phyloP scores from a whole-genome alignment of 2,113 vertebrate species.

The Phaethon lepturus region DNA sequence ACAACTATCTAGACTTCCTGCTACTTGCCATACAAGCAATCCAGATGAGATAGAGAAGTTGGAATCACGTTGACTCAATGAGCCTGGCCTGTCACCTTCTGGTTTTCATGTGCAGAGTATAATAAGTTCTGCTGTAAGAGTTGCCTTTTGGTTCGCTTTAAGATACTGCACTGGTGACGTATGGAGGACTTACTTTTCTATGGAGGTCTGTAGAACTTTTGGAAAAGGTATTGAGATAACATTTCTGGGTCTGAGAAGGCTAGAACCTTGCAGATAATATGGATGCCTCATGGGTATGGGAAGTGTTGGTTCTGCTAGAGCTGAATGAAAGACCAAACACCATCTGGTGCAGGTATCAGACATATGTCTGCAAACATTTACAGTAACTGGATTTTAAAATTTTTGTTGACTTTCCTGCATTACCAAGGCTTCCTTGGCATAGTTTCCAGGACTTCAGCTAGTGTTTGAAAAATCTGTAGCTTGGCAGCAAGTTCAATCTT shows the following conservation, averaged over 20 bases:
- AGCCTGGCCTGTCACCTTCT: background rate
- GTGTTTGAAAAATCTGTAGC: background rate
- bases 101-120: background rate
- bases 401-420: background rate
- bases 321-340: background rate
- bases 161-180: background rate
- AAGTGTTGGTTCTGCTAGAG: background rate
- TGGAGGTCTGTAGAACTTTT: background rate
- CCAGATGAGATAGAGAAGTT: background rate
- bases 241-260: background rate
- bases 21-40: background rate
- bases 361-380: background rate
- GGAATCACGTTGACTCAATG: background rate
- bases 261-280: background rate
- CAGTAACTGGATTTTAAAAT: background rate
- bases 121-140: background rate
- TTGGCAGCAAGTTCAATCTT: background rate
- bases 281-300: accelerated
- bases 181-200: background rate
- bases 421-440: background rate
- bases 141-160: background rate
- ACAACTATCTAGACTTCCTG: background rate
- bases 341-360: background rate
- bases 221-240: background rate
- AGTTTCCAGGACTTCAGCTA: background rate